phyloP scores from a whole-genome alignment of 2,888 invertebrate species.

The Eupithecia centaureata region DNA sequence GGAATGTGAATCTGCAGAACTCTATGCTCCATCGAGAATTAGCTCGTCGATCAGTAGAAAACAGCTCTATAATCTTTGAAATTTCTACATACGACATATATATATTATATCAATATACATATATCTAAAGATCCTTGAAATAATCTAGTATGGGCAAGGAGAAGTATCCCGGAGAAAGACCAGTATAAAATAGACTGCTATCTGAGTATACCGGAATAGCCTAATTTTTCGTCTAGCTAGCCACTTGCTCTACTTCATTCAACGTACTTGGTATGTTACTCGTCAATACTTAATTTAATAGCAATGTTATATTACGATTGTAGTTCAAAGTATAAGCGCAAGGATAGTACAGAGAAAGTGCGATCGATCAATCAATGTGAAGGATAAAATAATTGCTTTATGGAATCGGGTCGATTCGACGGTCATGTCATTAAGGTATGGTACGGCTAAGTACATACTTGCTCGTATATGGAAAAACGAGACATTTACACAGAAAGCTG shows the following conservation, averaged over 20 bases:
- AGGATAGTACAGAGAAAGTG: conserved; percentile 16
- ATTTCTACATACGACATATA: not conserved
- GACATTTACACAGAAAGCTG: conserved; percentile 27
- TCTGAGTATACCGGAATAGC: not conserved
- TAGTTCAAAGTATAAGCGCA: conserved; percentile 14
- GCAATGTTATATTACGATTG: not conserved
- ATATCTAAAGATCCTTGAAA: no score
- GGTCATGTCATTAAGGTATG: conserved; percentile 15
- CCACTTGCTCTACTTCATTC: no score
- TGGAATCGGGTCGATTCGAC: conserved; percentile 32
- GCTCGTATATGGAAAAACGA: conserved; percentile 7
- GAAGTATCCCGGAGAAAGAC: no score
- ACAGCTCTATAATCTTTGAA: not conserved
- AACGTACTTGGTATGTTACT: no score
- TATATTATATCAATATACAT: not conserved
- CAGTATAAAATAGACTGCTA: no score
- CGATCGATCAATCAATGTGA: conserved; percentile 34
- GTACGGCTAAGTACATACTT: conserved; percentile 10
- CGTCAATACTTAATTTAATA: not conserved
- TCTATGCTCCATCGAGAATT: not conserved
- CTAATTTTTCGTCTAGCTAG: not conserved
- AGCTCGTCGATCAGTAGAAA: not conserved
- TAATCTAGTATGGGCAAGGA: no score
- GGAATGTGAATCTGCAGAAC: not conserved
- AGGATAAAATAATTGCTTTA: conserved; percentile 32